Conservation (phyloP, 2,888 invertebrate genomes). For the Philopedon plagiatum region DNA sequence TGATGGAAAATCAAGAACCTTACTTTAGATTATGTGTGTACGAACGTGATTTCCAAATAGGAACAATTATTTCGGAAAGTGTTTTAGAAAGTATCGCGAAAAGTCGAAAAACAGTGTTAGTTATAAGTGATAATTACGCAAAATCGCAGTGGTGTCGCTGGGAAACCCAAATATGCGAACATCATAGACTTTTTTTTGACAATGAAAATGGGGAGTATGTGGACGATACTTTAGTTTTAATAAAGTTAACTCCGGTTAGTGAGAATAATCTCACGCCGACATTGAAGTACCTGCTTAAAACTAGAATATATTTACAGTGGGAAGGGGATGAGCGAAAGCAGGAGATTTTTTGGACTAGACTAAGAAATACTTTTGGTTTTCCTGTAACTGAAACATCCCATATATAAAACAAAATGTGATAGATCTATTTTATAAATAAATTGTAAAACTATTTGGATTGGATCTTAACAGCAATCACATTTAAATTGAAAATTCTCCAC, state of each 20-base stretch:
- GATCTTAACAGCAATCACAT: no score
- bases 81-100: slow-evolving; percentile 76
- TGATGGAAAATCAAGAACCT: slow-evolving; percentile 75
- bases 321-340: slow-evolving; percentile 68
- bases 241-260: slow-evolving; percentile 75
- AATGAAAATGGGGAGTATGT: slow-evolving; percentile 69
- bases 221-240: slow-evolving; percentile 75
- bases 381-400: slow-evolving; percentile 19
- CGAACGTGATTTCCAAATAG: slow-evolving; percentile 78
- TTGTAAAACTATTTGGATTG: no score
- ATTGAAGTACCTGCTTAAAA: slow-evolving; percentile 75
- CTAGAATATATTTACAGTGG: slow-evolving; percentile 77
- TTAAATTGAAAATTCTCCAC: no score
- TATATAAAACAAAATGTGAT: slow-evolving; percentile 22
- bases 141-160: slow-evolving; percentile 82
- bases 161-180: slow-evolving; percentile 79
- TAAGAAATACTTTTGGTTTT: slow-evolving; percentile 59
- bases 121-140: slow-evolving; percentile 79
- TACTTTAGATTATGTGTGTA: slow-evolving; percentile 78
- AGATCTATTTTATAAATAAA: background rate
- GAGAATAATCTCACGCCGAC: slow-evolving; percentile 73
- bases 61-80: slow-evolving; percentile 76
- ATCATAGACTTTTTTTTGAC: slow-evolving; percentile 75
- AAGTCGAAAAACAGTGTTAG: slow-evolving; percentile 76
- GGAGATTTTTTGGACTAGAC: slow-evolving; percentile 64